Evolutionary conservation across 2,113 vertebrate species (phyloP).

Genomic region (Mesitornis unicolor): DNA sequence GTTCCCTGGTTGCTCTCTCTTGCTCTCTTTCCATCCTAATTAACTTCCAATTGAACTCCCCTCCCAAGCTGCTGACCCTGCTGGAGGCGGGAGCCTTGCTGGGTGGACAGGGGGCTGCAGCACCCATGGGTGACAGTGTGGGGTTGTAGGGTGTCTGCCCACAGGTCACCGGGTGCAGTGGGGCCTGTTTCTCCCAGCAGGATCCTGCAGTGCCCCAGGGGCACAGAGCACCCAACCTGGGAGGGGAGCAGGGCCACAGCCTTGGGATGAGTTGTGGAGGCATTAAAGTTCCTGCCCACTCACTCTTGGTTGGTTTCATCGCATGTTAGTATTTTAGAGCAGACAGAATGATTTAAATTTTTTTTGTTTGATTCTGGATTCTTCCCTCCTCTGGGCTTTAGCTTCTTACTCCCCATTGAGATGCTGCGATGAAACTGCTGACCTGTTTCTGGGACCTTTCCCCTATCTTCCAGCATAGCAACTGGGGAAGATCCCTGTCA

Average conservation of each 20-base stretch:
- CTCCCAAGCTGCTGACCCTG: accelerated
- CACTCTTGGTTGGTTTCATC: accelerated
- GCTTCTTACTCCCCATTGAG: neutral
- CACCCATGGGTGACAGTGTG: neutral
- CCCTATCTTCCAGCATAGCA: neutral
- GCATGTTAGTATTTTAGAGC: neutral
- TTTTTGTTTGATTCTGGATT: neutral
- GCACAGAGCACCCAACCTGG: accelerated
- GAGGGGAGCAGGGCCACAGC: neutral
- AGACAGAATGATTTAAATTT: neutral
- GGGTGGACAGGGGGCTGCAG: neutral
- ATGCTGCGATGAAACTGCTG: neutral
- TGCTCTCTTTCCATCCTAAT: neutral
- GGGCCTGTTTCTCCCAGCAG: neutral
- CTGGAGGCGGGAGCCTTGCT: neutral
- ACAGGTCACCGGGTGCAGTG: accelerated
- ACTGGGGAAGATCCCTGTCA: neutral
- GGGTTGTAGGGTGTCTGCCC: neutral
- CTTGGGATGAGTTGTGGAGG: neutral
- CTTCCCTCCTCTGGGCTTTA: neutral
- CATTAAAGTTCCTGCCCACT: neutral
- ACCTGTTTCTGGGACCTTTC: neutral
- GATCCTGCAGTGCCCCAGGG: accelerated
- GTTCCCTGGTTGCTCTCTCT: neutral
- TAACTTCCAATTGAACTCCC: neutral